A percentile compares a stretch with the other conserved stretches of the same genome.
These are phyloP conservation scores for Elephas maximus DNA, from an alignment of 2,113 vertebrate genomes.

Conservation along the genomic window DNA sequence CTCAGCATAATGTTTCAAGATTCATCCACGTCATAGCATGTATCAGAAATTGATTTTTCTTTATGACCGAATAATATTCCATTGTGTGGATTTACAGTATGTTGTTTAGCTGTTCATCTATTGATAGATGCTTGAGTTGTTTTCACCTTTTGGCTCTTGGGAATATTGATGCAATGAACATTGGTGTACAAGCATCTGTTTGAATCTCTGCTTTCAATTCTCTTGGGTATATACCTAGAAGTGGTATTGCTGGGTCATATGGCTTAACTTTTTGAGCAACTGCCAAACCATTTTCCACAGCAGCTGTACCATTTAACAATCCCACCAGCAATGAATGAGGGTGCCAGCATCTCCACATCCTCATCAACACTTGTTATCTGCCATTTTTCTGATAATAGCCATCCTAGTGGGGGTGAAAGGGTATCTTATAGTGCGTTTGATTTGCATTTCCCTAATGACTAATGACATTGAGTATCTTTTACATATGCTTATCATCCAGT, in stretches of 20 bases:
- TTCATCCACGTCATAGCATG: no score
- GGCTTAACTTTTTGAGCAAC: not conserved
- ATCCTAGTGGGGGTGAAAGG: not conserved
- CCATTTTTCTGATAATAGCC: not conserved
- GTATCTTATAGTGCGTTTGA: not conserved
- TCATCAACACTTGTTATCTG: not conserved
- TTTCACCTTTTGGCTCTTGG: no score
- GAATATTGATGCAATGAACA: not conserved
- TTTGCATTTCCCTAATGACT: not conserved
- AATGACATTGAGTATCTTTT: not conserved
- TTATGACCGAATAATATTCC: no score
- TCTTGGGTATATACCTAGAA: no score
- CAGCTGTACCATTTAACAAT: not conserved
- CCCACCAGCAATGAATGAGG: not conserved
- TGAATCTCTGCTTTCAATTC: not conserved
- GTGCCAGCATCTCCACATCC: not conserved
- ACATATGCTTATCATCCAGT: not conserved
- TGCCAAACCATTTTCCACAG: not conserved
- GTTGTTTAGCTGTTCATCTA: no score
- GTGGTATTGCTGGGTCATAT: not conserved
- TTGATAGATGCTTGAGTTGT: no score
- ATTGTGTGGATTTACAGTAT: no score
- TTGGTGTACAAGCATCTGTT: not conserved
- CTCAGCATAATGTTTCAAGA: no score
- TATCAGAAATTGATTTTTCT: no score